Conservation (phyloP, 2,113 vertebrate genomes). For the Xenopus laevis region DNA sequence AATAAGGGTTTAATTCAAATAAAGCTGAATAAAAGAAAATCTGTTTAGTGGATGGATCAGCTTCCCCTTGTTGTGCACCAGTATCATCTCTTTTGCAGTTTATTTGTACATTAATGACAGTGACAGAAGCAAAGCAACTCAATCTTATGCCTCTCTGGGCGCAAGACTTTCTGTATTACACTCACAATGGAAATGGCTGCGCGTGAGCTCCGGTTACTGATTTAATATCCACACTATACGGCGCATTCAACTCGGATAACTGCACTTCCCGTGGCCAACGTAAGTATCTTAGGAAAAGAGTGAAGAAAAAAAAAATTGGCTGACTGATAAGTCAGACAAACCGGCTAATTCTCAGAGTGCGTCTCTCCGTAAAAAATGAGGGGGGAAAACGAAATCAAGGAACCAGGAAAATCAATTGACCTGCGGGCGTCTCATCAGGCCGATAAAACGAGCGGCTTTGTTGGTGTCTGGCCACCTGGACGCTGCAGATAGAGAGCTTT, state of each 20-base stretch:
- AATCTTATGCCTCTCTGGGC: conserved; percentile 99
- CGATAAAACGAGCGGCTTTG: conserved; percentile 99
- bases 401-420: conserved; percentile 99
- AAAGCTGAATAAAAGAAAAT: conserved; percentile 8
- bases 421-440: conserved; percentile 97
- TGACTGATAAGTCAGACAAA: conserved; percentile 99
- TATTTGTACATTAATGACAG: conserved; percentile 99
- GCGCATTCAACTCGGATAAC: conserved; percentile 99
- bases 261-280: conserved; percentile 99
- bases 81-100: conserved; percentile 75
- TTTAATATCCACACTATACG: conserved; percentile 99
- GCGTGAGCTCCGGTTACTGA: conserved; percentile 99
- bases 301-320: conserved; percentile 66
- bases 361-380: conserved; percentile 90
- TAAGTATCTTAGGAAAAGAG: conserved; percentile 91
- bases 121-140: conserved; percentile 99
- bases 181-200: conserved; percentile 94
- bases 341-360: conserved; percentile 99
- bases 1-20: neutral
- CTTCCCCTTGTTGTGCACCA: conserved; percentile 59
- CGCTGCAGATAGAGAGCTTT: conserved; percentile 99
- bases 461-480: conserved; percentile 99
- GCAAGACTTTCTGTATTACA: conserved; percentile 88
- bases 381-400: conserved; percentile 92
- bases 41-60: conserved; percentile 4